Base-by-base conservation (phyloP, 2,113 vertebrate genomes). In the Nesogale talazaci region DNA sequence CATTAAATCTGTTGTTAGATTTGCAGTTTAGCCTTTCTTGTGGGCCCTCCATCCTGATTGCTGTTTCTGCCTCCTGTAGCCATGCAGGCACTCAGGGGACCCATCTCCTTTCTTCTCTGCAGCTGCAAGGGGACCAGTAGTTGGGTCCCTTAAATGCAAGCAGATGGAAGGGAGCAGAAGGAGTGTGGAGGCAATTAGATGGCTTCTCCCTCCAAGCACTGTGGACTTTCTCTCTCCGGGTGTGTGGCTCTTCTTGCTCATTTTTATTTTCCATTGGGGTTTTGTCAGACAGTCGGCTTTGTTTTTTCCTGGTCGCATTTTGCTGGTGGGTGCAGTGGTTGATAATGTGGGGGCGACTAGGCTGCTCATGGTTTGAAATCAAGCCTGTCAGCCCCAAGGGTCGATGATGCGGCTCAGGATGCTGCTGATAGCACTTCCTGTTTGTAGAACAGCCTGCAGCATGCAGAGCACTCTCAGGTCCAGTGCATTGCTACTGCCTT, bases 181-280 rank as follows among this genome's bases (percentile, higher is more conserved):
- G 16, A 59, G 89, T 89, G 77, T 46, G 90, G 74, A 94, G 90
- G 94, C 94, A 94, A 82, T 85, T 93, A 95, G 75, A 0, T 0
- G 91, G 36, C 91, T 92, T 92, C 88, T 93, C 84, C 72, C 93
- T 97, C 19, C 40, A 85, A 95, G 95, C 88, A 89, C 80, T 69
- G 78, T 52, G 81, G 96, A 91, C 74, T 95, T 95, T 88, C 75
- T 82, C 61, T 90, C 81, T 84, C 86, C 86, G 83, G 75, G 12
- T 38, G 8, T 76, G n/a, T 87, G 92, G 79, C 76, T 94, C 63
- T 92, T 94, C 92, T 86, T 95, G 75, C 88, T 96, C 83, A n/a
- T 89, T 96, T 95, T 88, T 87, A 77, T 92, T 94, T 95, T 95
- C 83, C 94, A 65, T 75, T 94, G 83, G 92, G 75, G 82, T 80